Base-by-base conservation (phyloP, 2,113 vertebrate genomes). In the Myotis brandtii region DNA sequence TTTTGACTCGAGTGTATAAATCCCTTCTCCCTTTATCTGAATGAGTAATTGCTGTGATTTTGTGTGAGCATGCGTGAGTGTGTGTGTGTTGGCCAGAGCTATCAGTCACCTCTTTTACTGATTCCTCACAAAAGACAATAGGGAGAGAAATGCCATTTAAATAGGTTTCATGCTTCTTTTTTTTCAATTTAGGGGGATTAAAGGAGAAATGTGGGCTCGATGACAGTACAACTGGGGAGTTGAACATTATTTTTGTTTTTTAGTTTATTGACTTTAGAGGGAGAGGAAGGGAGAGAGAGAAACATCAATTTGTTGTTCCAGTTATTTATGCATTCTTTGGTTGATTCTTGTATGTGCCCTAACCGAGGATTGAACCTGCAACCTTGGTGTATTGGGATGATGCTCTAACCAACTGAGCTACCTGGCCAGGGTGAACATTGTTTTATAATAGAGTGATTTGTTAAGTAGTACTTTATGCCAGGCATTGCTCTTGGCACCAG, bases 121-220 rank as follows among this genome's bases (percentile, higher is more conserved):
- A 94, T 86, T 86, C 83, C 23, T 83, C 30, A 30, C 40, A 52
- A 9, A 93, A 94, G 54, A 83, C 62, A 59, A 66, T 30, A 62
- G 40, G 62, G 75, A 91, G 67, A 95, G 73, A 91, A 96, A 93
- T 62, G 32, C 40, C 88, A 12, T 82, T 79, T 64, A 79, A 66
- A 69, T 77, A 94, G 43, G 18, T 64, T 77, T 69, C 37, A 43
- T 46, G 56, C 25, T 32, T 46, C 30, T 92, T 92, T 67, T 62
- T 76, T 77, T 48, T 43, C 25, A 67, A 16, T 84, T 54, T 92
- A 2, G 17, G 43, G 20, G 21, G 30, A 73, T 48, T 48, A 34
- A 48, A 81, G 8, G 40, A 81, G 94, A 59, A 86, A 66, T 37
- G 34, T 81, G 72, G 70, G 16, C 70, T 76, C 27, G 34, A 75